Conservation (phyloP, 2,888 invertebrate species). For the Odiellus spinosus region DNA sequence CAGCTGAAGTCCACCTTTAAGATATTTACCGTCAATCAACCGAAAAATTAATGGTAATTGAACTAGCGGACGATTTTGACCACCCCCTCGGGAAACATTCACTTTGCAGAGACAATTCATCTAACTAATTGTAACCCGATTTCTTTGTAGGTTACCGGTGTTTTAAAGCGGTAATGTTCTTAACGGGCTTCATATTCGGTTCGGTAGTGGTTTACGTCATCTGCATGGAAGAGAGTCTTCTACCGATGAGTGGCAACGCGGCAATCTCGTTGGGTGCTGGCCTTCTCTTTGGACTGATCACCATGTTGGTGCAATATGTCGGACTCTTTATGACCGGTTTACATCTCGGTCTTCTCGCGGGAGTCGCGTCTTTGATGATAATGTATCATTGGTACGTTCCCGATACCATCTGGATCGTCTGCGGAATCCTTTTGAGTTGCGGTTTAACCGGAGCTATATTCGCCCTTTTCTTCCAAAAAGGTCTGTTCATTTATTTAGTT, state of each 20-base stretch:
- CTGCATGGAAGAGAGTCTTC: slow-evolving; percentile 18
- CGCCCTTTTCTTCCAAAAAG: slow-evolving; percentile 58
- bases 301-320: slow-evolving; percentile 64
- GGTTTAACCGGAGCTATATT: slow-evolving; percentile 52
- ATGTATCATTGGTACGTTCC: slow-evolving; percentile 19
- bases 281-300: slow-evolving; percentile 57
- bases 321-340: slow-evolving; percentile 66
- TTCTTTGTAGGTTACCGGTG: slow-evolving; percentile 57
- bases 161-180: slow-evolving; percentile 72
- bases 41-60: too few relatives aligned
- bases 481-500: too few relatives aligned
- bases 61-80: too few relatives aligned
- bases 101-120: not conserved
- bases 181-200: slow-evolving; percentile 72
- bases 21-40: too few relatives aligned
- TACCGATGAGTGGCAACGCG: slow-evolving; percentile 28
- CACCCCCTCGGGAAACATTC: not conserved
- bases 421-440: slow-evolving; percentile 47
- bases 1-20: too few relatives aligned
- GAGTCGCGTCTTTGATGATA: slow-evolving; percentile 25
- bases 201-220: slow-evolving; percentile 56
- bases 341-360: slow-evolving; percentile 47
- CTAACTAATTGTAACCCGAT: not conserved
- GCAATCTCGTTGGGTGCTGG: slow-evolving; percentile 57
- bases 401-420: slow-evolving; percentile 45